Evolutionary conservation across 2,888 invertebrate species (phyloP).

Genomic region (Hirtodrosophila trivittata): DNA sequence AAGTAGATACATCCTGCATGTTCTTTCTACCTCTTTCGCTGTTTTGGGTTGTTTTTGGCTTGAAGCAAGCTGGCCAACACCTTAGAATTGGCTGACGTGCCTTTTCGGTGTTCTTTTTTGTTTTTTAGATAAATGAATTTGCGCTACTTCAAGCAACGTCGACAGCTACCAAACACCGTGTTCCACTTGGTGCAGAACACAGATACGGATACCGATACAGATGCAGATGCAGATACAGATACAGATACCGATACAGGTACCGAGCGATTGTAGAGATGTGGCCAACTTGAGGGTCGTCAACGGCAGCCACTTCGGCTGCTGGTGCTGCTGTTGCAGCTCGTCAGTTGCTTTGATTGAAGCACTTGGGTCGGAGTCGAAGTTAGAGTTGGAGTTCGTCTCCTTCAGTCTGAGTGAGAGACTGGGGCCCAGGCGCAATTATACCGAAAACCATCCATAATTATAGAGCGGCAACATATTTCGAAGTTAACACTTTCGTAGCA

Average conservation of each 20-base stretch:
- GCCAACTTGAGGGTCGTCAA: constrained; percentile 49
- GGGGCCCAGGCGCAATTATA: constrained; percentile 78
- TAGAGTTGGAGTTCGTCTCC: constrained; percentile 42
- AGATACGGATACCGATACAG: constrained; percentile 34
- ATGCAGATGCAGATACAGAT: constrained; percentile 45
- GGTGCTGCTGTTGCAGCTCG: constrained; percentile 57
- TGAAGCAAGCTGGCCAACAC: constrained; percentile 65
- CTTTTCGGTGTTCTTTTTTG: constrained; percentile 57
- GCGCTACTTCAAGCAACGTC: constrained; percentile 69
- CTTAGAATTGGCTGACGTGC: constrained; percentile 66
- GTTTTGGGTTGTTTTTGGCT: constrained; percentile 40
- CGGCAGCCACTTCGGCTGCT: constrained; percentile 49
- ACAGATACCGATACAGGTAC: constrained; percentile 34
- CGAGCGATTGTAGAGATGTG: constrained; percentile 22
- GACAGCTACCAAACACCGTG: constrained; percentile 57
- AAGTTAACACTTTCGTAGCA: constrained; percentile 84
- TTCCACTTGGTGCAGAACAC: constrained; percentile 24
- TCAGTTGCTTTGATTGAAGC: constrained; percentile 76
- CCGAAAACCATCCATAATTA: constrained; percentile 82
- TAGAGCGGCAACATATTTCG: constrained; percentile 82
- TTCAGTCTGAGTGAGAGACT: constrained; percentile 10
- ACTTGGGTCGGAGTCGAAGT: constrained; percentile 36
- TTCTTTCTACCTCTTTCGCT: constrained; percentile 20
- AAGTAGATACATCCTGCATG: background rate
- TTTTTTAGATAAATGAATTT: constrained; percentile 76